Evolutionary conservation across 1,140 invertebrate species (phyloP), one percentile per base, ranked within the genome.

Genomic region (Hypothenemus hampei): DNA sequence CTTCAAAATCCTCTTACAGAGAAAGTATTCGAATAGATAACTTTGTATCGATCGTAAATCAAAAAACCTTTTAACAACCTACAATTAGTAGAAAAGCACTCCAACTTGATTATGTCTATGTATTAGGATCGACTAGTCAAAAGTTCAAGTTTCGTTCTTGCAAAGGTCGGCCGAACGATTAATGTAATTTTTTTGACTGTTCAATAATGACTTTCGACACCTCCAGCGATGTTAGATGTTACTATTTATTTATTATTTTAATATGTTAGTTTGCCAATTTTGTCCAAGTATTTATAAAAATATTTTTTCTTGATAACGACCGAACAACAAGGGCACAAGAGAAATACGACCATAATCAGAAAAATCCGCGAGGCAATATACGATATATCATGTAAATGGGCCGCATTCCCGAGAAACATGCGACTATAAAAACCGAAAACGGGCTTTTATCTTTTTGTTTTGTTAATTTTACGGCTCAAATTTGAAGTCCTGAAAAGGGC

Each of bases 61-160:
- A 51, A 51, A 51, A 49, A 51, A 33, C 36, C 49, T 51, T 51
- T 51, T 51, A 51, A 51, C 49, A 51, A 51, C 37, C 37, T 31
- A 29, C 24, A 51, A 51, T 51, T 51, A 51, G 19, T 43, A 43
- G 6, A 21, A 13, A 11, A n/a, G 39, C 22, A 21, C 4, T 16
- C 22, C 13, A 10, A 21, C 22, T 19, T 8, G 11, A 41, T 13
- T 21, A 22, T 41, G n/a, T n/a, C n/a, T n/a, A n/a, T 41, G 21
- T 10, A 41, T 41, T 31, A 31, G 8, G 39, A n/a, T n/a, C n/a
- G 22, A 41, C 19, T 19, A 20, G 22, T 41, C 3, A 41, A 41
- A 29, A 23, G 43, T n/a, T 45, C 26, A 18, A 24, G 23, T 41
- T 11, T 18, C 20, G 23, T 2, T 4, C 18, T 18, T 21, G 4